Conservation (phyloP, 2,797 vertebrate species). For the Gambelia wislizenii region DNA sequence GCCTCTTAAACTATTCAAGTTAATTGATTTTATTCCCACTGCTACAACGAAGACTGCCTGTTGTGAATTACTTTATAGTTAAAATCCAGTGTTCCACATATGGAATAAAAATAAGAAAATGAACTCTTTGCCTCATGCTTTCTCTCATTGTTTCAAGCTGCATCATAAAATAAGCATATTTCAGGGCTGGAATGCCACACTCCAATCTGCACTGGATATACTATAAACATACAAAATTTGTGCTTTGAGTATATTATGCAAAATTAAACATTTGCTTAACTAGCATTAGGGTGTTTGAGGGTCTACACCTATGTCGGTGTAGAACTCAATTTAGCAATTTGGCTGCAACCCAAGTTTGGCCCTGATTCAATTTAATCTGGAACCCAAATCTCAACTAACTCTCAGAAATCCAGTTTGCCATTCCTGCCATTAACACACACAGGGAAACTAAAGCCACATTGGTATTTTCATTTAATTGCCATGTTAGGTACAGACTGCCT, state of each 20-base stretch:
- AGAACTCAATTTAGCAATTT: too few species aligned
- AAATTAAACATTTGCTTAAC: neutral
- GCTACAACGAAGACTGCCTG: neutral
- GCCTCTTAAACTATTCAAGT: slow-evolving; percentile 16
- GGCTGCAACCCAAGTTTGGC: too few species aligned
- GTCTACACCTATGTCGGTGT: too few species aligned
- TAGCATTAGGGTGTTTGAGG: neutral
- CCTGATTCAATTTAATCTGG: too few species aligned
- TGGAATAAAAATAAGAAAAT: neutral
- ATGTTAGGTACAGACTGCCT: too few species aligned
- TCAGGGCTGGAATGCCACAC: neutral
- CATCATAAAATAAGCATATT: neutral
- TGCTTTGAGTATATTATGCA: neutral
- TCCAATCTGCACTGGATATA: neutral
- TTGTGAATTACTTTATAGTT: slow-evolving; percentile 17
- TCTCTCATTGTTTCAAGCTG: slow-evolving; percentile 18
- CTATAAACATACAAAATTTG: neutral
- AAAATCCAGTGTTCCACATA: neutral
- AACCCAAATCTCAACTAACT: too few species aligned
- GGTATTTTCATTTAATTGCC: too few species aligned
- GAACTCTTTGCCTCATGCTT: neutral
- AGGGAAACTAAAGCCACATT: too few species aligned
- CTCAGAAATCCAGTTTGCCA: too few species aligned
- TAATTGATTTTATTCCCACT: slow-evolving; percentile 6
- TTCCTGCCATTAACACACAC: too few species aligned